A percentile compares a stretch with the other conserved stretches of the same genome.
Conservation (phyloP, 2,888 invertebrate genomes). For the Gari tellinella region DNA sequence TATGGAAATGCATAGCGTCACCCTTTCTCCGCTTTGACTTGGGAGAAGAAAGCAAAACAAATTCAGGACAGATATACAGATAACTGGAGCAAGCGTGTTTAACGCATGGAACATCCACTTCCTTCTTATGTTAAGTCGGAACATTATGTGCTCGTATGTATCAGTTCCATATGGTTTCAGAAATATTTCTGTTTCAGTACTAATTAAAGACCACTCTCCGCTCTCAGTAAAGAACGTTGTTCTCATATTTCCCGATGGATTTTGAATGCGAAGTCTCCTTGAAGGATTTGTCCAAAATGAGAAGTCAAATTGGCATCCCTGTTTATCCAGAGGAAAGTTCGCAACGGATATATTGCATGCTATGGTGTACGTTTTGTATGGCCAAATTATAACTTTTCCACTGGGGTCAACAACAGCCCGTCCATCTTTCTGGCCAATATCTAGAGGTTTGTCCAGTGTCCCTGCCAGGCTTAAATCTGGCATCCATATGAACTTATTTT, state of each 20-base stretch:
- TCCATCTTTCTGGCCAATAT: constrained; percentile 48
- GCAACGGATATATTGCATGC: constrained; percentile 40
- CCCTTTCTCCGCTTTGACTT: constrained; percentile 44
- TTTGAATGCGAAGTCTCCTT: constrained; percentile 21
- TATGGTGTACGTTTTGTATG: constrained; percentile 42
- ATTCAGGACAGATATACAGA: constrained; percentile 47
- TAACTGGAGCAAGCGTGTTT: constrained; percentile 40
- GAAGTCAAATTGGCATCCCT: constrained; percentile 59
- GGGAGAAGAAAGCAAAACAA: constrained; percentile 48
- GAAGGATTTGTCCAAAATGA: constrained; percentile 48
- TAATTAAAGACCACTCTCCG: constrained; percentile 36
- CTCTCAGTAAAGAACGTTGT: constrained; percentile 28
- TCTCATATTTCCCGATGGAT: background rate
- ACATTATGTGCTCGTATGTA: constrained; percentile 22
- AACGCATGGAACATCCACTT: constrained; percentile 42
- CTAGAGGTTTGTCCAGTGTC: constrained; percentile 46
- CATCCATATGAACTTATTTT: constrained; percentile 50
- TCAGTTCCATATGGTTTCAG: constrained; percentile 17
- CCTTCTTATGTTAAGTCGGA: constrained; percentile 16
- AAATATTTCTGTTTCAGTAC: background rate
- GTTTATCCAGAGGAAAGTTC: constrained; percentile 63
- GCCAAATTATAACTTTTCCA: constrained; percentile 53
- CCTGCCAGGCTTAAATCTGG: constrained; percentile 47
- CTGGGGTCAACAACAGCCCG: constrained; percentile 32
- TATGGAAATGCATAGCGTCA: constrained; percentile 50